Evolutionary conservation across 2,797 vertebrate genomes (phyloP).

Genomic region (Danio aesculapii): DNA sequence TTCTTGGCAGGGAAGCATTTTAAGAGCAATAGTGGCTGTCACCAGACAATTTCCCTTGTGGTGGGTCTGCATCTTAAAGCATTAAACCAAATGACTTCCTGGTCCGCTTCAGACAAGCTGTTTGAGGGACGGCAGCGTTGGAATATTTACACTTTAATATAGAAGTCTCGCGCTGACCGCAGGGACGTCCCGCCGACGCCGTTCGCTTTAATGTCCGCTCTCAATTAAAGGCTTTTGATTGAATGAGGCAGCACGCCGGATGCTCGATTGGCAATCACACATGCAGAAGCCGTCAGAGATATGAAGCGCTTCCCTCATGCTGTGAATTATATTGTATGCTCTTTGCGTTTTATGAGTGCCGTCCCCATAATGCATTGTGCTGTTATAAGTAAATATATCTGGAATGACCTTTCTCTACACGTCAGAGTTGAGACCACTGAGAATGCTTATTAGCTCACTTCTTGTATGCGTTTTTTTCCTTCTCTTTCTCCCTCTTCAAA

Average conservation of each 20-base stretch:
- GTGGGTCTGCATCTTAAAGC: slow-evolving; percentile 45
- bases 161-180: not conserved
- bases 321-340: slow-evolving; percentile 33
- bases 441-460: slow-evolving; percentile 51
- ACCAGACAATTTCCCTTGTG: slow-evolving; percentile 53
- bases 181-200: slow-evolving; percentile 11
- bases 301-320: not conserved
- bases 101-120: slow-evolving; percentile 28
- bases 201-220: slow-evolving; percentile 5
- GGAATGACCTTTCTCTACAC: slow-evolving; percentile 45
- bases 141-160: slow-evolving; percentile 49
- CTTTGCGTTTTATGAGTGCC: slow-evolving; percentile 35
- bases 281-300: slow-evolving; percentile 29
- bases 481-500: slow-evolving; percentile 11
- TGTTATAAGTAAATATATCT: slow-evolving; percentile 42
- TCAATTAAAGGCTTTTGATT: slow-evolving; percentile 37
- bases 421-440: slow-evolving; percentile 48
- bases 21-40: slow-evolving; percentile 56
- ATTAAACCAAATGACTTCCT: slow-evolving; percentile 48
- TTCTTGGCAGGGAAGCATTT: slow-evolving; percentile 56
- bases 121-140: slow-evolving; percentile 34
- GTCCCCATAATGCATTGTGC: slow-evolving; percentile 34
- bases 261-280: slow-evolving; percentile 17
- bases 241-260: not conserved
- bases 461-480: not conserved